Evolutionary conservation across 2,888 invertebrate species (phyloP), one percentile per base, ranked within the genome.

Genomic region (Adelphocoris suturalis): DNA sequence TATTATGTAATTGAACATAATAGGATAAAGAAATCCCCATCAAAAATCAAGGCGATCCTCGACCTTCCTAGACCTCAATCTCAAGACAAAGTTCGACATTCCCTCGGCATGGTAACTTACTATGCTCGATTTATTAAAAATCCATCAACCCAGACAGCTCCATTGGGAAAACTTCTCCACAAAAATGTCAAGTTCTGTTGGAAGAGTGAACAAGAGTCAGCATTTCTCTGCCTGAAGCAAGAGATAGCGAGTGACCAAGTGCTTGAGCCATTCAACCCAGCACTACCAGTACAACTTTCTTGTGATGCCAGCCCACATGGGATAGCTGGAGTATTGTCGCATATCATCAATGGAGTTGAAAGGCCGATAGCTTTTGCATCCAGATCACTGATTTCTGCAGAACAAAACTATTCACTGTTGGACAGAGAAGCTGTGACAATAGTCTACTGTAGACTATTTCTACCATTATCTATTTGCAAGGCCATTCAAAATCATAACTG

Each of bases 181-280:
- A 87, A 87, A 27, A 75, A 84, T 48, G 12, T 3, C 11, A 19
- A n/a, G 11, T 87, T 87, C 76, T 13, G 19, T 14, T 92, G 92
- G 92, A 76, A 89, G 4, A 16, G 28, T n/a, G 9, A 81, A 68
- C 91, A 92, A 76, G 91, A 92, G 57, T 23, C 61, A 27, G 90
- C 92, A 16, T 92, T 92, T 61, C 27, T 55, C 27, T 90, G 90
- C 88, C 86, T 92, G 3, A 92, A 92, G 87, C n/a, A 90, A 47
- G 90, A 91, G 90, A 91, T 92, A n/a, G 68, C 86, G 9, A 91
- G 90, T 23, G 91, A 52, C 52, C 84, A 37, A 37, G 37, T 37
- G 37, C 84, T 84, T 16, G 12, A 4, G 16, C 84, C 84, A 9
- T 92, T 90, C 82, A 86, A 92, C 89, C 91, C 92, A 80, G 47